These are phyloP conservation scores for Athene noctua DNA, from an alignment of 2,113 vertebrate species.

Conservation along the genomic window DNA sequence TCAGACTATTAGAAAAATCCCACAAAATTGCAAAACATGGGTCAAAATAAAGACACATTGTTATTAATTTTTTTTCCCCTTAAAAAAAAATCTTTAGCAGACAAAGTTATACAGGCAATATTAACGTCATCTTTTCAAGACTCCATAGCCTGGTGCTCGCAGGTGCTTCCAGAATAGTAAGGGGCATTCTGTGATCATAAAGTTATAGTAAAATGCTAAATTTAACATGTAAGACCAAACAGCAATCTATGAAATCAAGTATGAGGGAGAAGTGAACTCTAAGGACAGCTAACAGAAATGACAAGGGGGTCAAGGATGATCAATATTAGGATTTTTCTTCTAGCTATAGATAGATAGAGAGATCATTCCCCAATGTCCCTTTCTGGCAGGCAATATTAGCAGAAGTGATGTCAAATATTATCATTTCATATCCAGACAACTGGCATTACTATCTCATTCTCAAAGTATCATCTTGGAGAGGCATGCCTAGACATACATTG, in stretches of 20 bases:
- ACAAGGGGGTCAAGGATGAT: not conserved
- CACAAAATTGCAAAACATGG: not conserved
- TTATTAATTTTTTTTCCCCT: not conserved
- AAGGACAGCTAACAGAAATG: not conserved
- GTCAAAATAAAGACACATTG: not conserved
- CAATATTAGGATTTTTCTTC: constrained; percentile 38
- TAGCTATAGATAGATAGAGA: constrained; percentile 16
- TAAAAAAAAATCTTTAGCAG: not conserved
- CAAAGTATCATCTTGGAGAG: not conserved
- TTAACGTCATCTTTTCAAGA: not conserved
- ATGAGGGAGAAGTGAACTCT: not conserved
- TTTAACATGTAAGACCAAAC: not conserved
- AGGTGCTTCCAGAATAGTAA: not conserved
- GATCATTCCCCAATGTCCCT: constrained; percentile 23
- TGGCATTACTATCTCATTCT: constrained; percentile 9
- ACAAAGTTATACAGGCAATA: not conserved
- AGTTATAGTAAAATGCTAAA: not conserved
- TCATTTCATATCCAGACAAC: constrained; percentile 37
- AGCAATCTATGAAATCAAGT: not conserved
- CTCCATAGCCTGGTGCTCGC: not conserved
- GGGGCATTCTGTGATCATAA: not conserved
- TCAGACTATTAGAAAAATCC: not conserved
- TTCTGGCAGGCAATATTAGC: constrained; percentile 51
- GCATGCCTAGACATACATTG: constrained; percentile 8
- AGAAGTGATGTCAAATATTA: constrained; percentile 61